Evolutionary conservation across 1,140 invertebrate genomes (phyloP).

Genomic region (Hyphantria cunea): DNA sequence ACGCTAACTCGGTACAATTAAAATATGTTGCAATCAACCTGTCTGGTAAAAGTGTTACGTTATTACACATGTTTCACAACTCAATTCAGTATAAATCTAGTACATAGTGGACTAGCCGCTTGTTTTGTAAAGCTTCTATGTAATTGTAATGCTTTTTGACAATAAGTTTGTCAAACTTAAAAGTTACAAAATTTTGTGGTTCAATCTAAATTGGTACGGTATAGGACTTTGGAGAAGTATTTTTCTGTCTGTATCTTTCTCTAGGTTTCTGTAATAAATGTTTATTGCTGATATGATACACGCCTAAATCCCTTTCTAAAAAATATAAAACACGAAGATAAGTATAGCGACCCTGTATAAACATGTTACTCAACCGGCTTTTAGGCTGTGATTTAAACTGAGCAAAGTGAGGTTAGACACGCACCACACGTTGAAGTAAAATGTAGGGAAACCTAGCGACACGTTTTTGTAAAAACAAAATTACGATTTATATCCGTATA

Average conservation of each 20-base stretch:
- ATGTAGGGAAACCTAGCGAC: constrained; percentile 7
- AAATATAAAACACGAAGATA: constrained; percentile 29
- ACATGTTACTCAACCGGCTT: constrained; percentile 28
- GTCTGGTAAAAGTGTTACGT: constrained; percentile 11
- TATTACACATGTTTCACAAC: constrained; percentile 24
- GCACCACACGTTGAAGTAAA: constrained; percentile 6
- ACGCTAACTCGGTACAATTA: constrained; percentile 9
- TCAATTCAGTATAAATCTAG: constrained; percentile 31
- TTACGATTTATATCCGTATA: constrained; percentile 17
- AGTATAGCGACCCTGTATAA: constrained; percentile 33
- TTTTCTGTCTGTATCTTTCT: constrained; percentile 25
- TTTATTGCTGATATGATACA: constrained; percentile 40
- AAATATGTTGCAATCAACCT: neutral
- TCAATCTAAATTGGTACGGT: neutral
- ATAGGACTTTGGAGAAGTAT: constrained; percentile 9
- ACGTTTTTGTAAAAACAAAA: constrained; percentile 12
- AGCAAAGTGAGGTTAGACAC: constrained; percentile 10
- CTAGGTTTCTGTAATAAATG: constrained; percentile 39
- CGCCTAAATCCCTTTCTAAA: constrained; percentile 37
- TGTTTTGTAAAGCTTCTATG: constrained; percentile 16
- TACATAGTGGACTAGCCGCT: constrained; percentile 23
- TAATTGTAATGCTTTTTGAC: constrained; percentile 27
- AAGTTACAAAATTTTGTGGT: neutral
- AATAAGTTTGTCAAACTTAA: constrained; percentile 28
- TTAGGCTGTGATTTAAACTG: constrained; percentile 18